Conservation (phyloP, 1,140 invertebrate genomes). For the Drosophila murphyi region DNA sequence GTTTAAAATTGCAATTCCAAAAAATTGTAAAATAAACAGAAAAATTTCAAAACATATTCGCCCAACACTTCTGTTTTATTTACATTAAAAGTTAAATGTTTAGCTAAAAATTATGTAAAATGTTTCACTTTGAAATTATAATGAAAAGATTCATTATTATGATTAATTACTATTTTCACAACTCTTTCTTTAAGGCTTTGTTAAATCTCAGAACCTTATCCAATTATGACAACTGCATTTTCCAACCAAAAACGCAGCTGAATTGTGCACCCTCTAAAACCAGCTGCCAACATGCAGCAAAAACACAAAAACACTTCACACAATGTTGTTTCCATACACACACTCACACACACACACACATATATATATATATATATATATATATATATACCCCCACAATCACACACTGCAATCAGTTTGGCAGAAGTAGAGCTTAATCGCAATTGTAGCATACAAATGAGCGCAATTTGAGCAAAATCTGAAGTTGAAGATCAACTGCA, state of each 20-base stretch:
- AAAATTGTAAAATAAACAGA: no score
- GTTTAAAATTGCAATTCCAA: no score
- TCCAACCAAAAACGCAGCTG: slow-evolving; percentile 13
- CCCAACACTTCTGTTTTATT: no score
- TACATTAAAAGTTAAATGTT: no score
- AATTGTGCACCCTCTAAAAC: slow-evolving; percentile 4
- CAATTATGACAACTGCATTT: slow-evolving; percentile 66
- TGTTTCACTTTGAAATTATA: no score
- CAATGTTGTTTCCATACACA: slow-evolving; percentile 15
- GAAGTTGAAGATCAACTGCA: slow-evolving; percentile 68
- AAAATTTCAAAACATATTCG: no score
- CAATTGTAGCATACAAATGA: slow-evolving; percentile 58
- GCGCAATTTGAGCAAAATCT: slow-evolving; percentile 58
- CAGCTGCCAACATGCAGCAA: slow-evolving; percentile 21
- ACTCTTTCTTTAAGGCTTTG: slow-evolving; percentile 21
- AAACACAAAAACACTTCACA: slow-evolving; percentile 23
- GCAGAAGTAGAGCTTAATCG: not conserved
- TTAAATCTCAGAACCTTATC: slow-evolving; percentile 33
- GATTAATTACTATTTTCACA: no score
- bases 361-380: not conserved
- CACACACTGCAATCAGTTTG: not conserved
- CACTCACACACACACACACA: slow-evolving; percentile 11
- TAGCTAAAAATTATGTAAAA: no score
- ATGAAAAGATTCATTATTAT: no score
- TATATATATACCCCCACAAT: not conserved